Percentiles rank a stretch among this genome's conserved stretches.
Evolutionary conservation across 2,888 invertebrate genomes (phyloP).

Genomic region (Archaeoteleia sp.): DNA sequence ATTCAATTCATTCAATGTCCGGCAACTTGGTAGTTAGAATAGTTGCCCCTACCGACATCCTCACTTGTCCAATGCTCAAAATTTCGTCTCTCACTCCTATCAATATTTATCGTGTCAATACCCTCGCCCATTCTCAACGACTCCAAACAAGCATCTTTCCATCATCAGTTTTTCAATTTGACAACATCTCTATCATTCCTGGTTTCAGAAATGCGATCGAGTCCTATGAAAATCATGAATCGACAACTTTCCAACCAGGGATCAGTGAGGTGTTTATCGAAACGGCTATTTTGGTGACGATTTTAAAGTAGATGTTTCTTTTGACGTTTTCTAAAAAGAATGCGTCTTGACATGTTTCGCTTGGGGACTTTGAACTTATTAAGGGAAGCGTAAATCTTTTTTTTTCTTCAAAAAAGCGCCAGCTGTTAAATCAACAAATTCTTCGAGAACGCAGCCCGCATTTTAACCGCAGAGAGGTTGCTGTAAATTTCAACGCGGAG

Average conservation of each 20-base stretch:
- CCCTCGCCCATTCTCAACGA: conserved; percentile 16
- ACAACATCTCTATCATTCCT: no score
- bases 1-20: conserved; percentile 73
- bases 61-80: conserved; percentile 22
- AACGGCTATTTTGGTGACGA: no score
- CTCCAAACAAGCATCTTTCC: conserved; percentile 9
- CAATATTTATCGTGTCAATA: no score
- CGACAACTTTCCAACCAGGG: no score
- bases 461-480: conserved; percentile 2
- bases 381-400: conserved; percentile 19
- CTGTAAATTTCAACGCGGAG: no score
- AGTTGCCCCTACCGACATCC: conserved; percentile 5
- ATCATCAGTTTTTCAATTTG: conserved; percentile 10
- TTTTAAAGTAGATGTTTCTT: no score
- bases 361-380: conserved; percentile 8
- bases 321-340: no score
- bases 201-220: no score
- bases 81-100: no score
- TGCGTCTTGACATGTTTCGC: conserved; percentile 1
- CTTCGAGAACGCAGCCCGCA: conserved; percentile 10
- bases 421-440: conserved; percentile 27
- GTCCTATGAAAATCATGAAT: no score
- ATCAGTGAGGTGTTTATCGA: no score
- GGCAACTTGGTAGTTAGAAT: conserved; percentile 62
- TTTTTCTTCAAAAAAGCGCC: conserved; percentile 16